phyloP scores from a whole-genome alignment of 1,140 invertebrate genomes.

The Scaptomyza hsui region DNA sequence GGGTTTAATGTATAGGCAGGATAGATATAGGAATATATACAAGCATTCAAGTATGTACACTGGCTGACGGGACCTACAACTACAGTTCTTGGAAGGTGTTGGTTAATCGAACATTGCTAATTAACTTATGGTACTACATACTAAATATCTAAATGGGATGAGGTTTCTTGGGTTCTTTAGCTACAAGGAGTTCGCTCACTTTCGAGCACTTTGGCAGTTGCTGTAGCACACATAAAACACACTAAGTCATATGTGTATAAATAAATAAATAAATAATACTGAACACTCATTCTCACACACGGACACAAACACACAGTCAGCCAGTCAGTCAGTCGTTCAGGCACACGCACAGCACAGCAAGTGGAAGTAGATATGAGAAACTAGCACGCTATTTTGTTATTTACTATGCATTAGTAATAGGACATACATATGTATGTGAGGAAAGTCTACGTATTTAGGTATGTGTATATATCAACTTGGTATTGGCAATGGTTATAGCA shows the following conservation, averaged over 20 bases:
- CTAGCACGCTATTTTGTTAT: constrained; percentile 73
- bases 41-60: constrained; percentile 39
- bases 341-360: constrained; percentile 71
- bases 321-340: constrained; percentile 21
- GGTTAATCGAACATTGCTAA: constrained; percentile 45
- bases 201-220: constrained; percentile 71
- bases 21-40: constrained; percentile 29
- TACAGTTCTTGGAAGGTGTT: constrained; percentile 26
- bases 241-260: constrained; percentile 30
- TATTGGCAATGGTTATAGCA: constrained; percentile 70
- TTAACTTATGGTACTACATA: constrained; percentile 29
- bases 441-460: constrained; percentile 20
- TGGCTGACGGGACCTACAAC: constrained; percentile 52
- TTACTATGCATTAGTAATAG: constrained; percentile 67
- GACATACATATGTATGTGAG: constrained; percentile 49
- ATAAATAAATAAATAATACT: constrained; percentile 71
- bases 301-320: constrained; percentile 15
- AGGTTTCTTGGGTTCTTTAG: constrained; percentile 23
- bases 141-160: constrained; percentile 45
- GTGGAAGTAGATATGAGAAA: constrained; percentile 67
- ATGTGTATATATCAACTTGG: constrained; percentile 20
- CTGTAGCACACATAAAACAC: constrained; percentile 55
- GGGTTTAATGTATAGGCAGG: neutral
- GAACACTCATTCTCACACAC: constrained; percentile 46
- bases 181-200: constrained; percentile 47